A percentile compares a stretch with the other conserved stretches of the same genome.
phyloP scores from a whole-genome alignment of 1,140 invertebrate genomes.

The Anoplolepis gracilipes region DNA sequence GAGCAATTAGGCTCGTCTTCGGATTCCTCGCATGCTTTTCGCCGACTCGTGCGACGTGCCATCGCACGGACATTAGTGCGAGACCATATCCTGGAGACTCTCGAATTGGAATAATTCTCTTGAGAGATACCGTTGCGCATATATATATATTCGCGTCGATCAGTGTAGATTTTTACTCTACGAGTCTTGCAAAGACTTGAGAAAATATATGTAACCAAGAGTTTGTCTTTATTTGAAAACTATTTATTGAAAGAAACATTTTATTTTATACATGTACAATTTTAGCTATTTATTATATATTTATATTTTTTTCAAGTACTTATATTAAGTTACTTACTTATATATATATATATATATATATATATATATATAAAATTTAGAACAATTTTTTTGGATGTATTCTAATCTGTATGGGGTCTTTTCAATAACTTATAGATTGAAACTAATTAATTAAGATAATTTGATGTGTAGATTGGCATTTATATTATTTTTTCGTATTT shows the following conservation, averaged over 20 bases:
- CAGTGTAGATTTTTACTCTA: conserved; percentile 2
- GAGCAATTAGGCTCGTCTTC: conserved; percentile 72
- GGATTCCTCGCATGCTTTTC: conserved; percentile 66
- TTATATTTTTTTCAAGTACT: too few relatives aligned
- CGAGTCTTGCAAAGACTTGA: neutral
- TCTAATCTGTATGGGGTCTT: too few relatives aligned
- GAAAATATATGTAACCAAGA: neutral
- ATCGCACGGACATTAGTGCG: conserved; percentile 46
- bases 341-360: too few relatives aligned
- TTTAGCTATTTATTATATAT: neutral
- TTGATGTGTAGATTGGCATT: neutral
- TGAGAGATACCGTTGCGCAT: conserved; percentile 45
- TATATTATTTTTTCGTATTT: neutral
- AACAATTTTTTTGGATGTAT: too few relatives aligned
- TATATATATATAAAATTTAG: too few relatives aligned
- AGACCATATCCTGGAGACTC: conserved; percentile 34
- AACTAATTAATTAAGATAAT: neutral
- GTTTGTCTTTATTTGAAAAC: neutral
- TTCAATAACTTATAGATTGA: neutral
- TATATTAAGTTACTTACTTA: too few relatives aligned
- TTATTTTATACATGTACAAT: neutral
- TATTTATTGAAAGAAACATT: neutral
- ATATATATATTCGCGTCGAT: conserved; percentile 20
- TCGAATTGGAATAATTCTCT: conserved; percentile 55
- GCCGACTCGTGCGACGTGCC: conserved; percentile 57